These are phyloP conservation scores for Lutjanus argentimaculatus DNA, from an alignment of 2,797 vertebrate genomes.

Conservation along the genomic window DNA sequence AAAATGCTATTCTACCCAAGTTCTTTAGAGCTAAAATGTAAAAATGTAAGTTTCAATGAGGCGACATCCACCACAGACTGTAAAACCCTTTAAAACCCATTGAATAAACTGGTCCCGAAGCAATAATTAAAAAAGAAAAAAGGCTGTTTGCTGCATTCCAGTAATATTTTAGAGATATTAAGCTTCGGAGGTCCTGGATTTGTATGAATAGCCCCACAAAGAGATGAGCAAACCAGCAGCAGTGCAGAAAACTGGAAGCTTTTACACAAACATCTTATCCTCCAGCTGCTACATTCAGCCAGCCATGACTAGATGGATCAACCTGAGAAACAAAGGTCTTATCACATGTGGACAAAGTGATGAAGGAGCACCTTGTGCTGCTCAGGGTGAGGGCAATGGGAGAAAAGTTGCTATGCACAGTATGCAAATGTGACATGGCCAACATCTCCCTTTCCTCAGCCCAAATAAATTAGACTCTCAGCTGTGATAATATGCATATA, in stretches of 20 bases:
- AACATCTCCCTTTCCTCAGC: conserved; percentile 51
- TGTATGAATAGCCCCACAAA: conserved; percentile 18
- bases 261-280: conserved; percentile 57
- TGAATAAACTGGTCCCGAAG: background rate
- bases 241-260: conserved; percentile 47
- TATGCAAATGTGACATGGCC: conserved; percentile 57
- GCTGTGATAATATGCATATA: conserved; percentile 76
- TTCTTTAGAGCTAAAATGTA: background rate
- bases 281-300: conserved; percentile 27
- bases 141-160: background rate
- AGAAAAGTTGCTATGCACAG: conserved; percentile 15
- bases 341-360: conserved; percentile 50
- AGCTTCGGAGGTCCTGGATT: conserved; percentile 1
- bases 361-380: conserved; percentile 45
- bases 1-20: background rate
- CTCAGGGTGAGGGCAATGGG: background rate
- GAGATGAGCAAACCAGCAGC: conserved; percentile 22
- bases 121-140: background rate
- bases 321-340: conserved; percentile 52
- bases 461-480: conserved; percentile 79
- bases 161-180: conserved; percentile 2
- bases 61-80: background rate
- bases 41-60: background rate
- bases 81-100: background rate
- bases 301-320: conserved; percentile 49